Evolutionary conservation across 1,140 invertebrate genomes (phyloP).

Genomic region (Nautilus pompilius): DNA sequence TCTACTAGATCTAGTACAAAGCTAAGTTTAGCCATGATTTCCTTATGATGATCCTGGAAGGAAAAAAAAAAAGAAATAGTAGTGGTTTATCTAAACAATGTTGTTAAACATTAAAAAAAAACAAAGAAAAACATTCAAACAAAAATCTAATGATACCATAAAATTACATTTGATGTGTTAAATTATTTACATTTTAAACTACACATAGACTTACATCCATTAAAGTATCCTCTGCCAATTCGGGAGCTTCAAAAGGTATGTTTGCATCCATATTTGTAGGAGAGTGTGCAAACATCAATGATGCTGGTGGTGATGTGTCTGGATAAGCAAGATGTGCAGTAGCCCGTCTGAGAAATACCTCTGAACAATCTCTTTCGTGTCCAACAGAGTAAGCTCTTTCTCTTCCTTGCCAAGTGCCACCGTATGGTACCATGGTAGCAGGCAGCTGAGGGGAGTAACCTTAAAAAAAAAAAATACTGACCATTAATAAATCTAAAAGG

Average conservation of each 20-base stretch:
- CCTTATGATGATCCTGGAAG: constrained; percentile 81
- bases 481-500: too few relatives aligned
- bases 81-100: too few relatives aligned
- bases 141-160: neutral
- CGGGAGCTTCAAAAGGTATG: constrained; percentile 81
- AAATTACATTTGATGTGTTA: neutral
- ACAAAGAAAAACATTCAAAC: too few relatives aligned
- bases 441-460: too few relatives aligned
- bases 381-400: too few relatives aligned
- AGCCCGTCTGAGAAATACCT: neutral
- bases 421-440: too few relatives aligned
- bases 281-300: constrained; percentile 54
- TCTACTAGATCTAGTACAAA: constrained; percentile 88
- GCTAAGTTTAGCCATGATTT: constrained; percentile 87
- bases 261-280: constrained; percentile 61
- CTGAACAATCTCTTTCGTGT: too few relatives aligned
- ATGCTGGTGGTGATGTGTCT: constrained; percentile 33
- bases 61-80: constrained; percentile 3
- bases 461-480: too few relatives aligned
- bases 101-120: too few relatives aligned
- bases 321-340: constrained; percentile 1
- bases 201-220: constrained; percentile 67
- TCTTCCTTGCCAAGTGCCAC: too few relatives aligned
- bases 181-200: neutral
- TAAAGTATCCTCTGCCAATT: constrained; percentile 91